These are phyloP conservation scores for Napeogenes inachia DNA, from an alignment of 2,888 invertebrate genomes.

Conservation along the genomic window DNA sequence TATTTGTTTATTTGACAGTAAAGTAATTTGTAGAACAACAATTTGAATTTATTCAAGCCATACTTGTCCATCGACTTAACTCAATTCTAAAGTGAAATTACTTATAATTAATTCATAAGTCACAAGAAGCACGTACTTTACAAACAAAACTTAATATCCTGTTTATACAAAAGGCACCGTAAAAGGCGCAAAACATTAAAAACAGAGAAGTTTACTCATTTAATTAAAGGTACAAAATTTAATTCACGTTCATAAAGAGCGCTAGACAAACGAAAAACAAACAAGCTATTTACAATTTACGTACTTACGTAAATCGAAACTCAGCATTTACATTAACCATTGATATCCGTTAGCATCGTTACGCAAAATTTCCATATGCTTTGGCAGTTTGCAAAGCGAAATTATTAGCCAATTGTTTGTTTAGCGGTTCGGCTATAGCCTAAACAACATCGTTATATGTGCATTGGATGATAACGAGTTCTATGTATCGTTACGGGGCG, in stretches of 20 bases:
- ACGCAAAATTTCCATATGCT: conserved; percentile 60
- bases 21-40: no score
- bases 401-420: conserved; percentile 63
- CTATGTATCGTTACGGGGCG: conserved; percentile 34
- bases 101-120: conserved; percentile 4
- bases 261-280: conserved; percentile 31
- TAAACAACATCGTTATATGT: conserved; percentile 47
- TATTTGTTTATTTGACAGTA: no score
- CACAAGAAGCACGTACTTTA: conserved; percentile 8
- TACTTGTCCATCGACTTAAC: background rate
- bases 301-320: conserved; percentile 38
- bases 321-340: conserved; percentile 59
- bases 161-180: conserved; percentile 2
- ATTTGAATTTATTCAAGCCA: no score
- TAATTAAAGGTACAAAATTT: conserved; percentile 32
- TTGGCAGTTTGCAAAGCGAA: conserved; percentile 53
- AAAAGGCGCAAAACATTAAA: conserved; percentile 11
- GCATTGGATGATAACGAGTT: conserved; percentile 48
- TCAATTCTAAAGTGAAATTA: background rate
- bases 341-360: conserved; percentile 43
- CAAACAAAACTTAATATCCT: conserved; percentile 12
- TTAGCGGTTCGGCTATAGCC: conserved; percentile 46
- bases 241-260: conserved; percentile 27
- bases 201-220: conserved; percentile 32
- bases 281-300: conserved; percentile 35